Evolutionary conservation across 2,113 vertebrate species (phyloP).

Genomic region (Strix aluco): DNA sequence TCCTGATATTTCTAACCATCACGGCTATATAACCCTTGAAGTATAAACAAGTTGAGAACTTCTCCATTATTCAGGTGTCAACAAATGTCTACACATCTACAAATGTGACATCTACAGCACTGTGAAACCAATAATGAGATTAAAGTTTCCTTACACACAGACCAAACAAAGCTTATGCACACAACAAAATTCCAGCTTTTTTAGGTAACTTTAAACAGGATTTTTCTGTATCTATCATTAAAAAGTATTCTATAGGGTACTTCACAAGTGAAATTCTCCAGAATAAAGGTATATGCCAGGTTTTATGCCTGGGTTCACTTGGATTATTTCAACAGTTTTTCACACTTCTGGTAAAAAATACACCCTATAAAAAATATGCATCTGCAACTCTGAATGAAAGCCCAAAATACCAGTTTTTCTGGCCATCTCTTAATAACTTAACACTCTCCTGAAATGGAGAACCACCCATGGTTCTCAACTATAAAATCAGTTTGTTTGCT

Average conservation of each 20-base stretch:
- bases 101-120: background rate
- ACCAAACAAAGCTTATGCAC: background rate
- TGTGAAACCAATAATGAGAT: background rate
- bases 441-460: background rate
- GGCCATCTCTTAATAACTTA: background rate
- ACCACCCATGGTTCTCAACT: background rate
- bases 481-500: background rate
- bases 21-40: background rate
- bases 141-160: background rate
- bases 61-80: background rate
- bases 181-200: background rate
- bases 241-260: background rate
- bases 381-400: background rate
- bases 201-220: background rate
- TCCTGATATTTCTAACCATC: background rate
- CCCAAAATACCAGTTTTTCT: background rate
- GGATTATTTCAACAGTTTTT: background rate
- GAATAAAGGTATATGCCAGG: background rate
- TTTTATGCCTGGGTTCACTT: background rate
- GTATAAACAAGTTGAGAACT: background rate
- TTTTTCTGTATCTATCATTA: background rate
- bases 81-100: background rate
- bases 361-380: background rate
- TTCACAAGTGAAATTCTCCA: background rate
- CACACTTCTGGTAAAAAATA: background rate